phyloP scores from a whole-genome alignment of 1,140 invertebrate species.

The Lamellibrachia luymesi region DNA sequence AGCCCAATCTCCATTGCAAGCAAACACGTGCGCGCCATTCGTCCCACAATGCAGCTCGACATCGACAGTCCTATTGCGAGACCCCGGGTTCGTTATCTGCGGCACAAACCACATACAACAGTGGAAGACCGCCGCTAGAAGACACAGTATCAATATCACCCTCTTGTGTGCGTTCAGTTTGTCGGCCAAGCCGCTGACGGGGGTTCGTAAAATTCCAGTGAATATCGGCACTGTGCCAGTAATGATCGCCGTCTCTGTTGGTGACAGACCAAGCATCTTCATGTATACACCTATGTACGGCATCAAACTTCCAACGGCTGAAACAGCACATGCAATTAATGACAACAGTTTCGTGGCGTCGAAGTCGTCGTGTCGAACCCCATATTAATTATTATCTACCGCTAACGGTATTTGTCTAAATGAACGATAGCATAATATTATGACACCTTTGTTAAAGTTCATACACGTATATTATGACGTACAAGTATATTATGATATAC shows the following conservation, averaged over 20 bases:
- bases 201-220: slow-evolving; percentile 75
- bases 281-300: slow-evolving; percentile 81
- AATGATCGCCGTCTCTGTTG: slow-evolving; percentile 73
- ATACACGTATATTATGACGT: too few species aligned
- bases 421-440: too few species aligned
- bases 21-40: not conserved
- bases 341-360: not conserved
- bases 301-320: slow-evolving; percentile 78
- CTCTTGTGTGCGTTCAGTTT: slow-evolving; percentile 62
- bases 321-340: not conserved
- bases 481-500: too few species aligned
- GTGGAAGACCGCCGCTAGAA: slow-evolving; percentile 1
- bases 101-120: slow-evolving; percentile 18
- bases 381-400: not conserved
- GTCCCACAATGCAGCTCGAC: not conserved
- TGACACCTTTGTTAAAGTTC: too few species aligned
- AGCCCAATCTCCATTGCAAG: not conserved
- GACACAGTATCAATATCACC: not conserved
- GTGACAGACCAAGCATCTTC: slow-evolving; percentile 78
- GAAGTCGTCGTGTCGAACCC: not conserved
- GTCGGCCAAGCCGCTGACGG: slow-evolving; percentile 78
- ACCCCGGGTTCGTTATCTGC: not conserved
- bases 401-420: too few species aligned
- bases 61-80: not conserved
- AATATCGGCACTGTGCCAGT: slow-evolving; percentile 77